Evolutionary conservation across 2,888 invertebrate genomes (phyloP), one percentile per base, ranked within the genome.

Genomic region (Norana najaformis): DNA sequence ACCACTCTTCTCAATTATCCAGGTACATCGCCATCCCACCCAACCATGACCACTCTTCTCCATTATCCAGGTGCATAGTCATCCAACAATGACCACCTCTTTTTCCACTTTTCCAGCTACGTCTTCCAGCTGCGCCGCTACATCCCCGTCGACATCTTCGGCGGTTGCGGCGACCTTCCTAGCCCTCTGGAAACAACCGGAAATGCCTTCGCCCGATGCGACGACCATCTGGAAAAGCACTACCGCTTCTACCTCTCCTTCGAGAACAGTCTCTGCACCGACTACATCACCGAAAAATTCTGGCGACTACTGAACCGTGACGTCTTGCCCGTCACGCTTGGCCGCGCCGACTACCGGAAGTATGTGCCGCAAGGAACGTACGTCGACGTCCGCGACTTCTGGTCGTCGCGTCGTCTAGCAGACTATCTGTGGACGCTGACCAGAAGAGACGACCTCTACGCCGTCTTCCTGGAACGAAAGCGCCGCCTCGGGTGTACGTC

Each of bases 161-260:
- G 53, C 53, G 53, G 53, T 53, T 53, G 53, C 53, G 53, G 53
- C 23, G 16, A 23, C 18, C 53, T 53, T 16, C 53, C 18, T 23
- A 18, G 53, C 23, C 53, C 53, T 16, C 53, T 53, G 53, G 53
- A 53, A 53, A 16, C 18, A 16, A 16, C 16, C 18, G 53, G 53
- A 53, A 23, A 53, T 23, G 53, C 53, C 53, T 53, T 53, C 53
- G 16, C 53, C 53, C 16, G 53, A 23, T 53, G 53, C 53, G 53
- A 53, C 53, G 53, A 53, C 53, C 53, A 18, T 53, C 53, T 53
- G 16, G 53, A 16, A 53, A 93, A 94, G 4, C 92, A 95, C 90
- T 98, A 98, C 94, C 97, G 97, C 94, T 98, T 97, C 94, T 96
- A 97, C n/a, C 95, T n/a, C n/a, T n/a, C n/a, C n/a, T n/a, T n/a